Conservation (phyloP, 2,797 vertebrate genomes). For the Pangasius mekongensis region DNA sequence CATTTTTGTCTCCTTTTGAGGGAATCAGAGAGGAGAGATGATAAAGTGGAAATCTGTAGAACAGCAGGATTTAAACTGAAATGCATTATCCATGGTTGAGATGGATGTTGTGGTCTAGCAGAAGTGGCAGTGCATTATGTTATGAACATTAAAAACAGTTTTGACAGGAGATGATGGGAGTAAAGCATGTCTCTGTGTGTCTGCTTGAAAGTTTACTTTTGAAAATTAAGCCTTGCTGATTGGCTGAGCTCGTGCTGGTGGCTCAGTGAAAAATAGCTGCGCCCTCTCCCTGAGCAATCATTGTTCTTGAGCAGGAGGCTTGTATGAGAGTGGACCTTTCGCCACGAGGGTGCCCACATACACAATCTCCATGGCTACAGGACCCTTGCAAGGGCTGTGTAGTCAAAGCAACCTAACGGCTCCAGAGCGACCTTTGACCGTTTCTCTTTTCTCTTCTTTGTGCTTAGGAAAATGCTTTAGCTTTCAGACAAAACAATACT, state of each 20-base stretch:
- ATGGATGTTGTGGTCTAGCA: conserved; percentile 18
- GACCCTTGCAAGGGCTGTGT: conserved; percentile 56
- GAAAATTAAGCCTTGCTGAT: conserved; percentile 24
- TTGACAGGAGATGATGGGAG: conserved; percentile 4
- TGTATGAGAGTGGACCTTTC: conserved; percentile 50
- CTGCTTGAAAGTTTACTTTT: neutral
- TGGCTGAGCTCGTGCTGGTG: conserved; percentile 22
- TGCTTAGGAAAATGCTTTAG: conserved; percentile 32
- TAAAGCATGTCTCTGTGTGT: neutral
- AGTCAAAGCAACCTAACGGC: conserved; percentile 62
- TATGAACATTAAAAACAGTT: conserved; percentile 22
- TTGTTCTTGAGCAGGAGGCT: conserved; percentile 37
- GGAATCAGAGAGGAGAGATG: neutral
- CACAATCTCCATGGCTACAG: conserved; percentile 71
- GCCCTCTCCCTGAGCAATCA: conserved; percentile 8
- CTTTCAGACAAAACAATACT: conserved; percentile 18
- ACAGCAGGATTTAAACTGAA: conserved; percentile 20
- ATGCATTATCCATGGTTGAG: conserved; percentile 30
- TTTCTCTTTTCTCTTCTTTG: conserved; percentile 41
- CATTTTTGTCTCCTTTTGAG: conserved; percentile 12
- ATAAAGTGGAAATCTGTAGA: neutral
- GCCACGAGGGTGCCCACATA: conserved; percentile 55
- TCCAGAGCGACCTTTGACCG: conserved; percentile 59
- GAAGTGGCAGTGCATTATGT: conserved; percentile 32
- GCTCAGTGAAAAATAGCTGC: conserved; percentile 13